A percentile compares a stretch with the other conserved stretches of the same genome.
These are phyloP conservation scores for Platyscapa corneri DNA, from an alignment of 1,140 invertebrate species.

Conservation along the genomic window DNA sequence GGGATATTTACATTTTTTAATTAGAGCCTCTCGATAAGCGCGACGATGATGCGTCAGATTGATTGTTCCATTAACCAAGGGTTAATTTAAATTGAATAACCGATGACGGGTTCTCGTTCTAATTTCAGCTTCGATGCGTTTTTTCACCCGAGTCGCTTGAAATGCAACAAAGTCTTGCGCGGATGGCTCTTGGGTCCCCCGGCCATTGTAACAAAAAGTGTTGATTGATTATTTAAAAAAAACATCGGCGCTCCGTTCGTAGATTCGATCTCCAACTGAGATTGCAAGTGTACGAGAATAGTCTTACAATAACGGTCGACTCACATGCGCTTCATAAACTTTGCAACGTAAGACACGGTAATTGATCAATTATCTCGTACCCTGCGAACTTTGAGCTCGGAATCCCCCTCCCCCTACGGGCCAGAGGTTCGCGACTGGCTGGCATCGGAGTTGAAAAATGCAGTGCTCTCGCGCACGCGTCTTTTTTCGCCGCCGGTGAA, in stretches of 20 bases:
- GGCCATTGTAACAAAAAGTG: background rate
- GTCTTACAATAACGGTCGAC: background rate
- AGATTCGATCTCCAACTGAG: background rate
- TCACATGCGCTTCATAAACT: background rate
- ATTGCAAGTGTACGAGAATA: background rate
- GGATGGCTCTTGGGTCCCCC: background rate
- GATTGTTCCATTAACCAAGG: constrained; percentile 19
- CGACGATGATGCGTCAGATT: constrained; percentile 13
- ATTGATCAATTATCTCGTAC: background rate
- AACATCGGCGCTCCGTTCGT: background rate
- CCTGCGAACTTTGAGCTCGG: background rate
- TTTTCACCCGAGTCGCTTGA: background rate
- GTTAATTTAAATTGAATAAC: constrained; percentile 49
- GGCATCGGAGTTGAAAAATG: no score
- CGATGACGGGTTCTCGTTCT: background rate
- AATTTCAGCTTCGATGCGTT: background rate
- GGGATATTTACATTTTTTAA: constrained; percentile 22
- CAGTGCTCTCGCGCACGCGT: background rate
- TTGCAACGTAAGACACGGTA: background rate
- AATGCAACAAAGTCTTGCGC: no score
- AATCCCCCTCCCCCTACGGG: no score
- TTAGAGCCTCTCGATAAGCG: background rate
- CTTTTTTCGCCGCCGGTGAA: background rate
- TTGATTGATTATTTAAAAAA: background rate
- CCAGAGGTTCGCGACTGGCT: no score